A percentile compares a stretch with the other conserved stretches of the same genome.
These are phyloP conservation scores for Tragelaphus strepsiceros DNA, from an alignment of 2,113 vertebrate species.

Conservation along the genomic window DNA sequence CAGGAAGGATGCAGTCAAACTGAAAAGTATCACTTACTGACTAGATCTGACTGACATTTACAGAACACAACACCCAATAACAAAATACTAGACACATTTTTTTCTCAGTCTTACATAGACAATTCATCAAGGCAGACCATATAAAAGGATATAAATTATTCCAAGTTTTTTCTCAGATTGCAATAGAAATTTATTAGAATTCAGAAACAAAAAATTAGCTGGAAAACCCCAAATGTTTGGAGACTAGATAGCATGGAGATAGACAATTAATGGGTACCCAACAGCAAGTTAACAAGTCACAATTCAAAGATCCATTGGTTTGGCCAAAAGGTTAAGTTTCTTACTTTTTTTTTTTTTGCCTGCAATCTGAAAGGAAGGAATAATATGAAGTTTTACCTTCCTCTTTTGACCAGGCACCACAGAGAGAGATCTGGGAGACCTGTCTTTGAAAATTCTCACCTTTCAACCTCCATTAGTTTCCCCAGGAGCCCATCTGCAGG, in stretches of 20 bases:
- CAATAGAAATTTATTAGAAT: slow-evolving; percentile 7
- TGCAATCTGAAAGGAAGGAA: not conserved
- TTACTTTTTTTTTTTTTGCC: not conserved
- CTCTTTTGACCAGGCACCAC: not conserved
- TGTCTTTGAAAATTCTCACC: not conserved
- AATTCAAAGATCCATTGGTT: not conserved
- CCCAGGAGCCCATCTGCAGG: not conserved
- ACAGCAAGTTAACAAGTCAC: not conserved
- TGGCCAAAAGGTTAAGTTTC: not conserved
- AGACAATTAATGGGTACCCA: not conserved
- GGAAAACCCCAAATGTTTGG: not conserved
- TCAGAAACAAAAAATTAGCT: not conserved
- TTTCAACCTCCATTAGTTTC: not conserved
- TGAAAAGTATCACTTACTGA: not conserved
- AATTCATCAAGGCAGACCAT: not conserved
- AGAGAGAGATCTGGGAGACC: not conserved
- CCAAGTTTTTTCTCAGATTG: not conserved
- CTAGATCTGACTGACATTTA: not conserved
- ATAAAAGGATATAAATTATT: not conserved
- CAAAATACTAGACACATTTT: not conserved
- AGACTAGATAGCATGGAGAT: not conserved
- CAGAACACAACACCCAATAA: not conserved
- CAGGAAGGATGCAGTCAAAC: not conserved
- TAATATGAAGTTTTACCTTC: not conserved
- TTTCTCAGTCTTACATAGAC: not conserved